Base-by-base conservation (phyloP, 2,797 vertebrate species). In the Sebastes baramenuke region DNA sequence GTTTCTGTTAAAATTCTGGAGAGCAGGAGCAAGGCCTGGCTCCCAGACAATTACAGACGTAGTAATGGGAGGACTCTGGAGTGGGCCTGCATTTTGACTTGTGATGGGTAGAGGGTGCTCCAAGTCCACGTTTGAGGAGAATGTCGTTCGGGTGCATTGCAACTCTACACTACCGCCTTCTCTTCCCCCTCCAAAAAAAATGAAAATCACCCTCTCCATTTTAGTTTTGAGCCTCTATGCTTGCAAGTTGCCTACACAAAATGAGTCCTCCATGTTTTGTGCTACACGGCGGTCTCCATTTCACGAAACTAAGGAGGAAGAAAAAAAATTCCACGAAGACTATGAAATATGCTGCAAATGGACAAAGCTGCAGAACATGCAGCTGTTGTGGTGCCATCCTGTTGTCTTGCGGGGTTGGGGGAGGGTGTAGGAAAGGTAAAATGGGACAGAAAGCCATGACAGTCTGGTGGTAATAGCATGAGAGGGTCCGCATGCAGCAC, bases 61-160 rank as follows among this genome's bases (percentile, higher is more conserved):
- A 60, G 77, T 58, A 69, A 72, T 24, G 42, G 74, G 66, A 72
- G 62, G 76, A 81, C 72, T 77, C 22, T 18, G 59, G 32, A 55
- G 64, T 5, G 0, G 30, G 20, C 82, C 65, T 93, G 94, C 93
- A 92, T 85, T 95, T 91, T 92, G 81, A 22, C 67, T 75, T 78
- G 27, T 38, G 67, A 83, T 89, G 81, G 93, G 91, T 94, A 99
- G 98, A 97, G 97, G 97, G 97, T 95, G 97, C 97, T 98, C 95
- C 96, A 93, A 95, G 90, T 93, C 95, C 94, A 94, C 55, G 81
- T 94, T 97, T 96, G 77, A 87, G 68, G 24, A 68, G 49, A 70
- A 68, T 64, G 49, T 24, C 30, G 46, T 59, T 75, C 77, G 4
- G 4, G 11, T 3, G 18, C 62, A 49, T 18, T 85, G 64, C 75